phyloP scores from a whole-genome alignment of 2,113 vertebrate species.

The Apeltes quadracus region DNA sequence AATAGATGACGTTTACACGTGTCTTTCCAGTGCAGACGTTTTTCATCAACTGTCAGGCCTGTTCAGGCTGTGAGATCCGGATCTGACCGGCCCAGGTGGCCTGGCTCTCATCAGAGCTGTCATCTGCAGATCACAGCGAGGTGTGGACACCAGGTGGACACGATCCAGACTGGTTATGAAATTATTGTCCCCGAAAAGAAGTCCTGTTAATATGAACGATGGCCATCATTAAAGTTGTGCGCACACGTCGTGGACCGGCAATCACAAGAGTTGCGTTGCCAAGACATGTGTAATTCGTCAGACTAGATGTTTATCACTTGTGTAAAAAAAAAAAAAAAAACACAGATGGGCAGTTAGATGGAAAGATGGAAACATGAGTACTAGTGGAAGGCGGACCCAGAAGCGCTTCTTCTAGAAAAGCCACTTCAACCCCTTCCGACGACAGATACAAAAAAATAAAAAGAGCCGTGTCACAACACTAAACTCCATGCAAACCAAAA shows the following conservation, averaged over 20 bases:
- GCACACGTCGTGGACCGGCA: too few species aligned
- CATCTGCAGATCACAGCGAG: background rate
- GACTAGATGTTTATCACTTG: background rate
- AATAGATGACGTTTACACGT: background rate
- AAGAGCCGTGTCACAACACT: slow-evolving; percentile 35
- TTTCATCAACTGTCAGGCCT: background rate
- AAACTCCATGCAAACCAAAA: slow-evolving; percentile 61
- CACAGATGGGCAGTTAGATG: slow-evolving; percentile 7
- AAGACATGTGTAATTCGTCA: background rate
- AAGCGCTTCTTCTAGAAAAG: background rate
- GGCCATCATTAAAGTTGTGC: too few species aligned
- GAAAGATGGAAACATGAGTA: slow-evolving; percentile 30
- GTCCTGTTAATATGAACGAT: too few species aligned
- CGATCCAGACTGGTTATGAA: background rate
- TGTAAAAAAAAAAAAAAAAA: background rate
- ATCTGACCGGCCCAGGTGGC: background rate
- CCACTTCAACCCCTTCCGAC: background rate
- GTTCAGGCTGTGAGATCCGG: background rate
- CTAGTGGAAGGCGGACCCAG: background rate
- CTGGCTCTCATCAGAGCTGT: too few species aligned
- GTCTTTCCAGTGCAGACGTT: background rate
- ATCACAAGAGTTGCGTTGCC: too few species aligned
- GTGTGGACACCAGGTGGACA: background rate
- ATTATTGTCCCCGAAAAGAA: background rate
- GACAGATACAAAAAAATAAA: background rate